Percentiles rank a stretch among this genome's conserved stretches.
These are phyloP conservation scores for Metacarcinus magister DNA, from an alignment of 2,888 invertebrate species.

Conservation along the genomic window DNA sequence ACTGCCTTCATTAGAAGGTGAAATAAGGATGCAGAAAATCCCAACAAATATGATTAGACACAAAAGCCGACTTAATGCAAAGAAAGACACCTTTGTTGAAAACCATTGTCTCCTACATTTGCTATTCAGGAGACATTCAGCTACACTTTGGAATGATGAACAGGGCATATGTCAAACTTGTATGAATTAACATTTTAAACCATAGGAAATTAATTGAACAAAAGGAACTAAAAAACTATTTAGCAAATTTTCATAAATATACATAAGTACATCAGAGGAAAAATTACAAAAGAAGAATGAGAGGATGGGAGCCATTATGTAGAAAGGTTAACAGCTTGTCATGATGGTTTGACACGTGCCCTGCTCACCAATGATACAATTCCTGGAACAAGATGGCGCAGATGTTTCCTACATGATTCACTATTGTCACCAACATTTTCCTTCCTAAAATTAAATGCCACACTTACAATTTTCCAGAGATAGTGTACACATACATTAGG, in stretches of 20 bases:
- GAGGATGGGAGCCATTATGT: too few species aligned
- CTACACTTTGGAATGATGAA: background rate
- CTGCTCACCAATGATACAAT: background rate
- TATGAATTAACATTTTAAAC: background rate
- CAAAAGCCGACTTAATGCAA: too few species aligned
- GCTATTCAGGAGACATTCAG: background rate
- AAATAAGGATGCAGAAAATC: too few species aligned
- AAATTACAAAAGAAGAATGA: too few species aligned
- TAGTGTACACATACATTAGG: background rate
- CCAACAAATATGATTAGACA: too few species aligned
- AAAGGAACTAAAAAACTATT: background rate
- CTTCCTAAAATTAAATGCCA: background rate
- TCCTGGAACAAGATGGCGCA: background rate
- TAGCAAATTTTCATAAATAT: background rate
- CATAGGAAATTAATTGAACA: too few species aligned
- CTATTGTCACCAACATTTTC: background rate
- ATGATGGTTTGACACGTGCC: background rate
- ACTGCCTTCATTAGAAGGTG: too few species aligned
- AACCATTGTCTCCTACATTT: background rate
- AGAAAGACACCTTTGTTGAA: background rate
- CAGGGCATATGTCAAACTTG: background rate
- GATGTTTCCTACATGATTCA: background rate
- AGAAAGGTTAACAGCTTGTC: background rate
- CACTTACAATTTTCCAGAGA: background rate
- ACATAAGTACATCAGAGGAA: background rate